Conservation (phyloP, 2,888 invertebrate genomes). For the Heterodera filipjevi region DNA sequence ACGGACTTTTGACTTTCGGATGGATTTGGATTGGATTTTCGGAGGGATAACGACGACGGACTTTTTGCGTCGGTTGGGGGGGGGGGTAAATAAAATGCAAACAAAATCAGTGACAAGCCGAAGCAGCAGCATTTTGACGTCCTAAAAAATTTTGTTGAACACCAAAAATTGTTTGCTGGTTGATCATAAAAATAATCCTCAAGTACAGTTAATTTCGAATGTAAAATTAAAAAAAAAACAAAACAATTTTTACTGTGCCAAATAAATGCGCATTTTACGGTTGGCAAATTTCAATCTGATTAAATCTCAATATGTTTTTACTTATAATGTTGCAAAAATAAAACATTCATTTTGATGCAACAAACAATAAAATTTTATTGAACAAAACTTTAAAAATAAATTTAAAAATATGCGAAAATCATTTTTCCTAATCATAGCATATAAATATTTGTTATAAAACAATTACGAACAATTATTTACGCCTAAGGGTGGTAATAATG, state of each 20-base stretch:
- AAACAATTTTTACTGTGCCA: not conserved
- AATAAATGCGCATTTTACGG: not conserved
- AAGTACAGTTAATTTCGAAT: slow-evolving; percentile 1
- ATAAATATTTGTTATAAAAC: not conserved
- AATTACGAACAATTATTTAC: slow-evolving; percentile 6
- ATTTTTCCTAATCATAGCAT: too few species aligned
- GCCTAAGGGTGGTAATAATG: slow-evolving; percentile 6
- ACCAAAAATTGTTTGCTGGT: not conserved
- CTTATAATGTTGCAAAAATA: not conserved
- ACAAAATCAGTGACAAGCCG: not conserved
- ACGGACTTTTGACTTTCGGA: not conserved
- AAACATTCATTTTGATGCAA: too few species aligned
- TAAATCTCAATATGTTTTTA: too few species aligned
- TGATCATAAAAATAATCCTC: not conserved
- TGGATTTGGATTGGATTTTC: not conserved
- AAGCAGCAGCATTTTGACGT: not conserved
- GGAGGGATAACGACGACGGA: slow-evolving; percentile 2
- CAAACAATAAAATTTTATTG: too few species aligned
- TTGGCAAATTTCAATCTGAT: too few species aligned
- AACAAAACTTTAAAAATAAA: too few species aligned
- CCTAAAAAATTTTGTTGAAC: not conserved
- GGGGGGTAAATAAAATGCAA: not conserved
- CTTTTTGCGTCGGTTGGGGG: not conserved
- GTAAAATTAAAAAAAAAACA: not conserved
- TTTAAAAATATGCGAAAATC: too few species aligned